A percentile compares a stretch with the other conserved stretches of the same genome.
Conservation (phyloP, 2,888 invertebrate species). For the Diarsia mendica region DNA sequence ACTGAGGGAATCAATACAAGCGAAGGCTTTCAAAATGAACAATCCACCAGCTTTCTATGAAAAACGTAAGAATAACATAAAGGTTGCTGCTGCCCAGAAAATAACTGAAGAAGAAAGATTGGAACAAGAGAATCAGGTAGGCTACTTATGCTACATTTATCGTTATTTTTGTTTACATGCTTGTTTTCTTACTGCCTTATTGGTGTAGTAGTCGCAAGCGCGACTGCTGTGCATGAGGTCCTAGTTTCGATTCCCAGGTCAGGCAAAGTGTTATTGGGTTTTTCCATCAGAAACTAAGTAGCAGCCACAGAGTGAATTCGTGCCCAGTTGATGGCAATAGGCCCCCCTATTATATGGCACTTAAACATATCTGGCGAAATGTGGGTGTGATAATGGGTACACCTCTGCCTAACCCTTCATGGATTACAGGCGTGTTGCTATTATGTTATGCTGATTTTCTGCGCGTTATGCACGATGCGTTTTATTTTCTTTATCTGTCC, state of each 20-base stretch:
- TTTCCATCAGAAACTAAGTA: too few relatives aligned
- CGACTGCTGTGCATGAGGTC: too few relatives aligned
- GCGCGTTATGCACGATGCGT: not conserved
- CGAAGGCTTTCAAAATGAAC: constrained; percentile 91
- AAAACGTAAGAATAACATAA: constrained; percentile 80
- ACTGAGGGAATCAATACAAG: constrained; percentile 92
- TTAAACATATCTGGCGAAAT: too few relatives aligned
- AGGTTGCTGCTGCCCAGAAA: constrained; percentile 74
- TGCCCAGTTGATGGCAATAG: too few relatives aligned
- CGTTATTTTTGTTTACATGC: not conserved
- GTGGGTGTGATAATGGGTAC: too few relatives aligned
- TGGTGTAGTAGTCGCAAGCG: too few relatives aligned
- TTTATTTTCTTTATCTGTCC: not conserved
- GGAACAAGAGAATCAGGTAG: constrained; percentile 90
- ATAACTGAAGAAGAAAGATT: constrained; percentile 87
- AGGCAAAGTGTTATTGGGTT: too few relatives aligned
- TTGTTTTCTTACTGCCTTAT: not conserved
- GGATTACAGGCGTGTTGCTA: too few relatives aligned
- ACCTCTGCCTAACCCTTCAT: too few relatives aligned
- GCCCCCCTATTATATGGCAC: too few relatives aligned
- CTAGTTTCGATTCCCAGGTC: too few relatives aligned
- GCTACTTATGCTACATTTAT: not conserved
- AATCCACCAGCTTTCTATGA: constrained; percentile 90
- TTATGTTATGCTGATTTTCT: not conserved
- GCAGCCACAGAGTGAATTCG: too few relatives aligned